These are phyloP conservation scores for Sebastolobus altivelis DNA, from an alignment of 2,797 vertebrate species.

Conservation along the genomic window DNA sequence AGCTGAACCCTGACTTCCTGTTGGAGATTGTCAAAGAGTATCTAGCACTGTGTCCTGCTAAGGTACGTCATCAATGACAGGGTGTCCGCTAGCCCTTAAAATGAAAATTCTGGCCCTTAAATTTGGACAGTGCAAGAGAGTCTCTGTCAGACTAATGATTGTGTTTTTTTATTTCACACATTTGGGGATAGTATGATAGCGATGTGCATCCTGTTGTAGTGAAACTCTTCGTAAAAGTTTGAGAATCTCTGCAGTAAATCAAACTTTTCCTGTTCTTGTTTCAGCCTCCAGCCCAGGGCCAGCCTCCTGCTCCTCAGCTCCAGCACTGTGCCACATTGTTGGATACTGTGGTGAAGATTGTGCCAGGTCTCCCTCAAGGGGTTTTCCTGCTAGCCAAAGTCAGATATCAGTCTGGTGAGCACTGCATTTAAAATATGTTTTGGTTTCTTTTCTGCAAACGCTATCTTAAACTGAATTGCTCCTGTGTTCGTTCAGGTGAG, in stretches of 20 bases:
- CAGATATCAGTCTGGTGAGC: constrained; percentile 93
- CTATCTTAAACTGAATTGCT: neutral
- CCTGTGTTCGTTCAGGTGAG: constrained; percentile 85
- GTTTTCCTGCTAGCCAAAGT: constrained; percentile 93
- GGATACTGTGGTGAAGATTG: constrained; percentile 92
- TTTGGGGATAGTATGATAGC: neutral
- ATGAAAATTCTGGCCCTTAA: neutral
- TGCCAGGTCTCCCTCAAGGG: constrained; percentile 92
- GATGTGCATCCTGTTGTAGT: neutral
- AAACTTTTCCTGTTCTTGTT: constrained; percentile 15
- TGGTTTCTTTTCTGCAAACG: neutral
- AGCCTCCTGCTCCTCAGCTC: constrained; percentile 88
- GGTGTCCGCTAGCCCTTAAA: neutral
- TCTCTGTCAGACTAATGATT: neutral
- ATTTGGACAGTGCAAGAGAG: neutral
- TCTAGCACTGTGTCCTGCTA: constrained; percentile 91
- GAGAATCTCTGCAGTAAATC: neutral
- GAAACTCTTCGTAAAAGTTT: neutral
- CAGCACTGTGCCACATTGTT: constrained; percentile 91
- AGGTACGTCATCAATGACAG: constrained; percentile 80
- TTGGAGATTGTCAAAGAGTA: constrained; percentile 93
- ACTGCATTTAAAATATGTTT: neutral
- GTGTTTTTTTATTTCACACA: neutral
- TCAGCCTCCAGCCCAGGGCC: constrained; percentile 89
- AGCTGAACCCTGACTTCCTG: constrained; percentile 96